Evolutionary conservation across 2,113 vertebrate genomes (phyloP).

Genomic region (Hippopotamus amphibius): DNA sequence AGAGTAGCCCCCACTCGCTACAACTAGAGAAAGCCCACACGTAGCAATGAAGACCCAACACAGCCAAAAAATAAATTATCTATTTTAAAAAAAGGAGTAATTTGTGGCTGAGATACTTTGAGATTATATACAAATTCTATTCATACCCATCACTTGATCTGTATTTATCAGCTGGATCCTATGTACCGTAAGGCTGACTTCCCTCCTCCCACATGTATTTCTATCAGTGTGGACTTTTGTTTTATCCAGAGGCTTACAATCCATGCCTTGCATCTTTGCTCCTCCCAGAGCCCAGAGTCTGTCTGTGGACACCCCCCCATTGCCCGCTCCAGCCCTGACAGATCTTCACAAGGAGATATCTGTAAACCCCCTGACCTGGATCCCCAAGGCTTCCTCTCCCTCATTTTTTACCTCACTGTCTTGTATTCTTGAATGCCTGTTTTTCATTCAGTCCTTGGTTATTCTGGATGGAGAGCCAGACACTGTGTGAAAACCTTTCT

Average conservation of each 20-base stretch:
- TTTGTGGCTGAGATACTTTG: neutral
- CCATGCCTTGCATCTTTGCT: neutral
- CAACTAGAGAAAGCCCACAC: neutral
- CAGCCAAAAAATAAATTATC: neutral
- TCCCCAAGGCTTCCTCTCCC: neutral
- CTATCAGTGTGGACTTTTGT: neutral
- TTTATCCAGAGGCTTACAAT: neutral
- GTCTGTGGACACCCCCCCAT: neutral
- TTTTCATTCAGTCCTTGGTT: neutral
- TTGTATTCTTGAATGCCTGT: neutral
- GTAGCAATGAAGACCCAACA: neutral
- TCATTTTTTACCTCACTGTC: neutral
- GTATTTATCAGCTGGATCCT: neutral
- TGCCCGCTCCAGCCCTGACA: neutral
- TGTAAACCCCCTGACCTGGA: too few species aligned
- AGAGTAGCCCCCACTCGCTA: neutral
- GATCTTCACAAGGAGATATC: neutral
- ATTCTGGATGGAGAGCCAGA: neutral
- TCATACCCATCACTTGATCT: neutral
- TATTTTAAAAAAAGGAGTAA: neutral
- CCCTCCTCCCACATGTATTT: neutral
- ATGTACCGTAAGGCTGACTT: neutral
- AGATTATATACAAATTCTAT: neutral
- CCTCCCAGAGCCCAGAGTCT: neutral
- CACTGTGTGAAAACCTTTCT: neutral